Conservation (phyloP, 2,113 vertebrate genomes). For the Dolichallabes microphthalmus region DNA sequence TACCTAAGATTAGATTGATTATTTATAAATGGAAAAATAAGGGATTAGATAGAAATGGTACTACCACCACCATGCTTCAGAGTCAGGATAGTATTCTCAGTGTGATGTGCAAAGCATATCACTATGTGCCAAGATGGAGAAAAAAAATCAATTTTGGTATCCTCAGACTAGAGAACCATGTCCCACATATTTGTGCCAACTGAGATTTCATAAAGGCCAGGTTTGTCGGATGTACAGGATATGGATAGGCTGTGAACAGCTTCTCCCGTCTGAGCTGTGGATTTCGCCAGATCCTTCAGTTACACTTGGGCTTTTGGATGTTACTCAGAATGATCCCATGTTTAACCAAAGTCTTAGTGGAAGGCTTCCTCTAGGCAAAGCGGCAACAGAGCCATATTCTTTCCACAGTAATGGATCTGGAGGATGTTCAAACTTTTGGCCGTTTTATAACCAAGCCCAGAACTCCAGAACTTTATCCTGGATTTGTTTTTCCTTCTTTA, state of each 20-base stretch:
- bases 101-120: neutral
- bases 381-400: neutral
- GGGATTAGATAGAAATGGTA: neutral
- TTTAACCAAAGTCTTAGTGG: neutral
- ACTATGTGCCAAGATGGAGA: neutral
- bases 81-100: neutral
- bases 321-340: neutral
- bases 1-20: neutral
- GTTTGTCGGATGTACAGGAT: neutral
- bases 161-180: neutral
- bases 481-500: neutral
- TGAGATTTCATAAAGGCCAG: neutral
- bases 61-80: conserved; percentile 2
- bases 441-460: neutral
- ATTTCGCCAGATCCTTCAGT: neutral
- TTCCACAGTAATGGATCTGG: neutral
- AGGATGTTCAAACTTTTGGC: neutral
- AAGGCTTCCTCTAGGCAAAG: neutral
- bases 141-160: neutral
- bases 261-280: neutral
- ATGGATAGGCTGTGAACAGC: neutral
- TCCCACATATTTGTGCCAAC: neutral
- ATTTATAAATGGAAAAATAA: neutral
- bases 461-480: neutral
- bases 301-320: neutral